Conservation (phyloP, 1,140 invertebrate genomes). For the Bombus superbus region DNA sequence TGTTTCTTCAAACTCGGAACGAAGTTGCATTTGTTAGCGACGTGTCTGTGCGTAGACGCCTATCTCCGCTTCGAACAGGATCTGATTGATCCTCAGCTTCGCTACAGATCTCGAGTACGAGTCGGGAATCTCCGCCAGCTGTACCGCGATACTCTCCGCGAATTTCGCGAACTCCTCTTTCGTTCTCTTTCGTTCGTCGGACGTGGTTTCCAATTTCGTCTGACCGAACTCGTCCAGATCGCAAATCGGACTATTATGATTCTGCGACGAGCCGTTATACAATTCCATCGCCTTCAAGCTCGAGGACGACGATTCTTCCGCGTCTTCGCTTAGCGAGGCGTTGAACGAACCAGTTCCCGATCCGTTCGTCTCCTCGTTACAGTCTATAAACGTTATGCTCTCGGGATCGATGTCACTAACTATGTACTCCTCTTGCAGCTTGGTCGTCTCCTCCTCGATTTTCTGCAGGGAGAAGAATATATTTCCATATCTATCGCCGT, state of each 20-base stretch:
- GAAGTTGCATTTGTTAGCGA: conserved; percentile 57
- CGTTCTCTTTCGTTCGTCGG: conserved; percentile 53
- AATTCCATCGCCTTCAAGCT: conserved; percentile 59
- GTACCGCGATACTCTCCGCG: conserved; percentile 71
- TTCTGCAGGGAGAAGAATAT: conserved; percentile 59
- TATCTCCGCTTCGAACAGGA: conserved; percentile 73
- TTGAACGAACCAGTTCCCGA: conserved; percentile 68
- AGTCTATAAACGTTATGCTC: conserved; percentile 68
- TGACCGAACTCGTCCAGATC: conserved; percentile 47
- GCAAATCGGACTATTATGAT: conserved; percentile 37
- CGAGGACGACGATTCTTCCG: conserved; percentile 66
- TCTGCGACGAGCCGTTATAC: conserved; percentile 49
- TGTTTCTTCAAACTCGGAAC: background rate
- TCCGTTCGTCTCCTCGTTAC: conserved; percentile 70
- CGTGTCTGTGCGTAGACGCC: conserved; percentile 71
- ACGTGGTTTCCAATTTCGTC: conserved; percentile 26
- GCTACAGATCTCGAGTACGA: conserved; percentile 74
- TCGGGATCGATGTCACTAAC: conserved; percentile 74
- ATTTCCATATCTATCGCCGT: background rate
- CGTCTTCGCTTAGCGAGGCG: conserved; percentile 69
- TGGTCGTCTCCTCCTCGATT: conserved; percentile 53
- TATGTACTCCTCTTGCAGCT: conserved; percentile 70
- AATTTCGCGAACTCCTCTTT: conserved; percentile 73
- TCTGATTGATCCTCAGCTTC: conserved; percentile 73
- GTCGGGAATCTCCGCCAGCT: conserved; percentile 71